Percentiles rank a stretch among this genome's conserved stretches.
These are phyloP conservation scores for Onthophagus sagittarius DNA, from an alignment of 2,888 invertebrate species.

Conservation along the genomic window DNA sequence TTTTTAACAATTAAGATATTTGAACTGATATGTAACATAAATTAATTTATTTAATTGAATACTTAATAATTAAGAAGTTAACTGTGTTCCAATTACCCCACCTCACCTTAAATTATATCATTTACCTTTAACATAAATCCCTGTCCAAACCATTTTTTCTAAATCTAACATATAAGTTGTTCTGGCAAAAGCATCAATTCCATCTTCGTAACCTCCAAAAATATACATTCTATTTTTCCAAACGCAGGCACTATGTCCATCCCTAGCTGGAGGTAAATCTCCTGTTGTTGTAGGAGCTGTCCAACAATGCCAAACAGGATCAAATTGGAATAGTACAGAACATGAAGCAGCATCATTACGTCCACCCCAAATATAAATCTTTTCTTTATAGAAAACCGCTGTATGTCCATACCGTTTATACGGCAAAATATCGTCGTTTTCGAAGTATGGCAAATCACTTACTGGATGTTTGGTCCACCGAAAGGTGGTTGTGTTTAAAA, in stretches of 20 bases:
- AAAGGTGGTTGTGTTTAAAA: constrained; percentile 70
- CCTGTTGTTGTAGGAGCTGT: constrained; percentile 64
- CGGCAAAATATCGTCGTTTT: constrained; percentile 56
- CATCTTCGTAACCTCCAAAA: constrained; percentile 89
- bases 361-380: constrained; percentile 89
- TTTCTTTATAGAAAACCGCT: constrained; percentile 73
- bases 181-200: constrained; percentile 73
- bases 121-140: constrained; percentile 59
- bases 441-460: constrained; percentile 51
- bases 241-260: constrained; percentile 88
- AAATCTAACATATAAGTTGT: constrained; percentile 75
- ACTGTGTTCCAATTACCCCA: too few relatives aligned
- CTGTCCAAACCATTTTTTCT: constrained; percentile 68
- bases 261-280: constrained; percentile 73
- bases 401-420: constrained; percentile 91
- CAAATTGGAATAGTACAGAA: constrained; percentile 76
- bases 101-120: too few relatives aligned
- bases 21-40: too few relatives aligned
- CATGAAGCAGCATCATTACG: constrained; percentile 82
- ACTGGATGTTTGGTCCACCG: constrained; percentile 58
- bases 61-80: not conserved
- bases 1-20: too few relatives aligned
- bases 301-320: constrained; percentile 69
- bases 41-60: too few relatives aligned
- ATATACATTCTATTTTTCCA: constrained; percentile 79